phyloP scores from a whole-genome alignment of 37 sponge, comb jelly and placozoan species.

The Corticium candelabrum region DNA sequence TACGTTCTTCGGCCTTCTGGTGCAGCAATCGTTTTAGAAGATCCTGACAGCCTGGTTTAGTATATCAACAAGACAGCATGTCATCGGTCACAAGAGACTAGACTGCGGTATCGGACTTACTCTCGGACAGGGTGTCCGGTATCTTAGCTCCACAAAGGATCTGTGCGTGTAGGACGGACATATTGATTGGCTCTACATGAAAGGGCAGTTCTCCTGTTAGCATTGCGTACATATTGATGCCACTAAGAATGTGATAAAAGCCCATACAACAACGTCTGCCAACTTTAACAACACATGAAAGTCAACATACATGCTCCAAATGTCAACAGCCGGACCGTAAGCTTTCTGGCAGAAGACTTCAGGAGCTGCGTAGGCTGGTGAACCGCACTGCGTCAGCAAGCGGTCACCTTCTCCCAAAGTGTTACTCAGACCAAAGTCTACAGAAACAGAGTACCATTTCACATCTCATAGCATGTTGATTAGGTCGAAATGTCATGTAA shows the following conservation, averaged over 20 bases:
- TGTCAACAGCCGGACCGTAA: slow-evolving; percentile 92
- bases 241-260: slow-evolving; percentile 37
- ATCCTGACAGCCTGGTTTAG: slow-evolving; percentile 54
- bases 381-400: slow-evolving; percentile 90
- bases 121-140: slow-evolving; percentile 54
- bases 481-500: not conserved
- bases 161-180: slow-evolving; percentile 92
- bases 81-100: not conserved
- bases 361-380: slow-evolving; percentile 98
- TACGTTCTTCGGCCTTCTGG: slow-evolving; percentile 59
- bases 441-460: not conserved
- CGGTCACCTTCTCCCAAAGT: slow-evolving; percentile 24
- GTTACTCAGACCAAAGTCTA: slow-evolving; percentile 85
- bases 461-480: no score
- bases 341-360: slow-evolving; percentile 84
- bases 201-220: slow-evolving; percentile 91
- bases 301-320: slow-evolving; percentile 87
- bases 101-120: slow-evolving; percentile 22
- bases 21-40: slow-evolving; percentile 54
- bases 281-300: not conserved
- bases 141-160: slow-evolving; percentile 92
- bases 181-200: slow-evolving; percentile 88
- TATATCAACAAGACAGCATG: not conserved
- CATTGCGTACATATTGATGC: slow-evolving; percentile 99
- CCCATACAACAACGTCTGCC: not conserved